Evolutionary conservation across 92 coral and sea anemone species (phyloP), one percentile per base, ranked within the genome.

Genomic region (Porites divaricata): DNA sequence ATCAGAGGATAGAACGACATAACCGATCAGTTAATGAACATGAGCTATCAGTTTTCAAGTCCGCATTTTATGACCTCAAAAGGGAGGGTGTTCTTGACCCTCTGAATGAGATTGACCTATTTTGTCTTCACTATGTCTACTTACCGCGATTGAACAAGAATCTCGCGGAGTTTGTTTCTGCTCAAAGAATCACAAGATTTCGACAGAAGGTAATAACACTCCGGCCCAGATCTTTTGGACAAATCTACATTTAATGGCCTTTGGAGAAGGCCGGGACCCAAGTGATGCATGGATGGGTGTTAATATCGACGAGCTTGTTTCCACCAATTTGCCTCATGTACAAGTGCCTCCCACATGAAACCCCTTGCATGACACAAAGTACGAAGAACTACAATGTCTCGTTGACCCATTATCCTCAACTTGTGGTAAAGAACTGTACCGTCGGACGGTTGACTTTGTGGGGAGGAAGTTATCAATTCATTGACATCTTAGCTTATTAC

Each of bases 1-100:
- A 52, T 12, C 57, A 52, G 57, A 8, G 57, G 10, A 52, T 52
- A 8, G 57, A 52, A 1, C 57, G 89, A n/a, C 86, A 84, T 76
- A 89, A 89, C 85, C 79, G 87, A 71, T 85, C 89, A 15, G 80
- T 85, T 6, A 89, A 89, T 59, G 92, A 89, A 68, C 83, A 89
- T 61, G 92, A 57, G n/a, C 57, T 85, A 73, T 54, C 26, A 59
- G 76, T 52, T 23, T 84, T 89, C 35, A 89, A 74, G 71, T 80
- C 76, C 48, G 86, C 72, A 19, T 87, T 77, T 73, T 68, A 85
- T 63, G 90, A 87, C 14, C 83, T 90, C 1, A 90, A 90, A 73
- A 74, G 84, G 70, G 84, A 81, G 63, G 93, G 81, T 4, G 77
- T 86, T 79, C 83, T 86, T 22, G 80, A 90, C 74, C 89, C 89